A percentile compares a stretch with the other conserved stretches of the same genome.
Evolutionary conservation across 2,113 vertebrate genomes (phyloP).

Genomic region (Leptosomus discolor): DNA sequence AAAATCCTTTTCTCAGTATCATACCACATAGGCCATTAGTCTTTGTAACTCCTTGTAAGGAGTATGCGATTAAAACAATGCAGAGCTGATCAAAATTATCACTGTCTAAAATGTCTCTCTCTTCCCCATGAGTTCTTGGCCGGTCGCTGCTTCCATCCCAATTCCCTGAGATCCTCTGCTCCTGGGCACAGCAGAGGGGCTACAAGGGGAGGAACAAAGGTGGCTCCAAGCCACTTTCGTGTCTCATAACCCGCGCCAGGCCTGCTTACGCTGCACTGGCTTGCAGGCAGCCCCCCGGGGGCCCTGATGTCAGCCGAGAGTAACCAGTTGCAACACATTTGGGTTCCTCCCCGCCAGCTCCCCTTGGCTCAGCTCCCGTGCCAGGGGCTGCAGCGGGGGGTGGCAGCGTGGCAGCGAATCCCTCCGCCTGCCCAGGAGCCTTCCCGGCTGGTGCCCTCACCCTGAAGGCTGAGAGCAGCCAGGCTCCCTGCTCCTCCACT

Average conservation of each 20-base stretch:
- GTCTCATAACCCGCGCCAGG: not conserved
- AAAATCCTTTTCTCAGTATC: not conserved
- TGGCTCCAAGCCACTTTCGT: not conserved
- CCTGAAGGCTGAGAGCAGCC: not conserved
- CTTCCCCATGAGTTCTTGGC: not conserved
- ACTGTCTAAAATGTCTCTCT: not conserved
- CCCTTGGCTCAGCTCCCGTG: not conserved
- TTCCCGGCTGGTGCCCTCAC: not conserved
- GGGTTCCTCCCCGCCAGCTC: not conserved
- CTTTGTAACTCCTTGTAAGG: not conserved
- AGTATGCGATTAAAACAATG: not conserved
- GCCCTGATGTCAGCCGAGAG: not conserved
- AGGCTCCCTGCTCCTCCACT: not conserved
- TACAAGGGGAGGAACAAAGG: constrained; percentile 29
- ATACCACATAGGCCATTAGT: not conserved
- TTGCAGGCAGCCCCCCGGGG: not conserved
- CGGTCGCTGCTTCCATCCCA: not conserved
- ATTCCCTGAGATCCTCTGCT: not conserved
- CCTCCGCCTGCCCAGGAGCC: not conserved
- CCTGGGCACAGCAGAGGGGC: not conserved
- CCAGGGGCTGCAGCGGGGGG: not conserved
- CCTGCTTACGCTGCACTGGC: not conserved
- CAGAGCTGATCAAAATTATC: not conserved
- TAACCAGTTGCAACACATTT: not conserved
- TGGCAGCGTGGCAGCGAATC: not conserved